Evolutionary conservation across 2,113 vertebrate genomes (phyloP), one percentile per base, ranked within the genome.

Genomic region (Pardalotus punctatus): DNA sequence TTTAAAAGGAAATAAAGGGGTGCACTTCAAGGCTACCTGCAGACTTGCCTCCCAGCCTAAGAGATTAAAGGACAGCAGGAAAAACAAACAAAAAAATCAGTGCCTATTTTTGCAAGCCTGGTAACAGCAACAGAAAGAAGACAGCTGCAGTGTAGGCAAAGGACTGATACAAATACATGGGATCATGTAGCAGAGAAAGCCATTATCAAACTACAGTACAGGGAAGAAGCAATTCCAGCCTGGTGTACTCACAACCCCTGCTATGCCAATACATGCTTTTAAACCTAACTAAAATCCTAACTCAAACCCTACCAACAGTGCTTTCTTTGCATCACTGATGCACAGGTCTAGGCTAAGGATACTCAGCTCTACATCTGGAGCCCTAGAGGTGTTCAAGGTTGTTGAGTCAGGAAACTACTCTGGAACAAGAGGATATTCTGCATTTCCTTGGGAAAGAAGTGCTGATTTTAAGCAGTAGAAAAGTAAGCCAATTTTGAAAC

Each of bases 381-480:
- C 43, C 57, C 35, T 19, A n/a, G 6, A 82, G 5, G 8, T 14
- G 21, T 2, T 53, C 19, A 19, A 20, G 29, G 38, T 0, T 28
- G 2, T 6, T 9, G 13, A 69, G 36, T 56, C 36, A 23, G 9
- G 10, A n/a, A n/a, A n/a, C n/a, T 8, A 58, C 40, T 21, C 7
- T 20, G 25, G 36, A 83, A 81, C 5, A 71, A 38, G 12, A 69
- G 15, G 10, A 48, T 50, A 45, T 5, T 67, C 53, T 76, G 36
- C 6, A 18, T 27, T 25, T 69, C 50, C 47, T 45, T 50, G 28
- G 15, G 29, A 81, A 79, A 76, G 18, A 57, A 84, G 45, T 25
- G 4, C 22, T 16, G 5, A 22, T 14, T 36, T 5, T 33, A 76
- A 67, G 42, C 5, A 86, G 31, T 23, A 87, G 20, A 38, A 70